Percentiles rank a stretch among this genome's conserved stretches.
phyloP scores from a whole-genome alignment of 2,797 vertebrate species.

The Atherinosoma microstoma region DNA sequence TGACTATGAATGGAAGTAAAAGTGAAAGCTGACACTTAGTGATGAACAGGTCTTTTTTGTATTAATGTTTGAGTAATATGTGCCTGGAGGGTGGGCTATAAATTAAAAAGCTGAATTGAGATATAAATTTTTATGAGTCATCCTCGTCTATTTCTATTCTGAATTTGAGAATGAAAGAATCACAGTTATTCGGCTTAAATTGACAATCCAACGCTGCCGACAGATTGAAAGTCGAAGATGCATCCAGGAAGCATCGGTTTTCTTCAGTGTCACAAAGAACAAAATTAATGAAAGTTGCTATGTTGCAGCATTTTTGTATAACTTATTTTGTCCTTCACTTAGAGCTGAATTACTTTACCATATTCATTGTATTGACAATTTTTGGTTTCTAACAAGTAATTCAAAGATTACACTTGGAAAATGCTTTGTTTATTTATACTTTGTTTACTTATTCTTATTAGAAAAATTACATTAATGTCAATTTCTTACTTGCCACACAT shows the following conservation, averaged over 20 bases:
- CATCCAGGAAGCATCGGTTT: constrained; percentile 39
- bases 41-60: constrained; percentile 93
- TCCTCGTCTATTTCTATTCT: constrained; percentile 95
- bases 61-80: constrained; percentile 99
- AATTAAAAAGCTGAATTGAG: constrained; percentile 94
- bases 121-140: constrained; percentile 98
- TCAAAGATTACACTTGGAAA: not conserved
- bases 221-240: constrained; percentile 43
- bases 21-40: constrained; percentile 90
- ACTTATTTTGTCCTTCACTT: not conserved
- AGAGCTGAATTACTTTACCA: not conserved
- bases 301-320: not conserved
- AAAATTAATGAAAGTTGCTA: constrained; percentile 18
- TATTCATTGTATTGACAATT: not conserved
- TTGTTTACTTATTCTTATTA: too few relatives aligned
- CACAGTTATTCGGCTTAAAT: constrained; percentile 83
- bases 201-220: constrained; percentile 70
- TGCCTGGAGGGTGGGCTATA: constrained; percentile 93
- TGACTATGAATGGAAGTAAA: constrained; percentile 86
- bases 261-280: constrained; percentile 31
- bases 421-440: not conserved
- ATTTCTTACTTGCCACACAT: not conserved
- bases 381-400: not conserved
- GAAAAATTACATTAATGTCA: not conserved
- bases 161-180: constrained; percentile 96